Evolutionary conservation across 2,113 vertebrate species (phyloP).

Genomic region (Ginglymostoma cirratum): DNA sequence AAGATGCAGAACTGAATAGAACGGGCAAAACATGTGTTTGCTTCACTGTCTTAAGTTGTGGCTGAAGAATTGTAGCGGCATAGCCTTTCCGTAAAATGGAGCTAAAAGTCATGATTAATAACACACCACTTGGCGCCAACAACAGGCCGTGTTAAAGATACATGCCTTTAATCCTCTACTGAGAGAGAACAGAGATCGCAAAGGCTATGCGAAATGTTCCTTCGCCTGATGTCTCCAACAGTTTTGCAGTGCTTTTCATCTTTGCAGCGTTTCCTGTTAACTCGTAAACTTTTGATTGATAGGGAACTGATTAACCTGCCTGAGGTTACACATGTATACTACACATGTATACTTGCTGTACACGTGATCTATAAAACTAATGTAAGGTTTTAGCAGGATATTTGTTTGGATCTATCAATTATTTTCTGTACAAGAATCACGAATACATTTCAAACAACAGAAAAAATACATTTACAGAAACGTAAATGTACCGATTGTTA

Average conservation of each 20-base stretch:
- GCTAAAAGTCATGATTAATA: constrained; percentile 56
- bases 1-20: background rate
- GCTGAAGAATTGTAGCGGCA: background rate
- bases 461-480: background rate
- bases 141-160: constrained; percentile 44
- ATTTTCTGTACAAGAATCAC: background rate
- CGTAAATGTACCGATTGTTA: background rate
- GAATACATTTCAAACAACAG: background rate
- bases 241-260: constrained; percentile 32
- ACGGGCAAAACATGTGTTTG: background rate
- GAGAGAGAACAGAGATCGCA: constrained; percentile 49
- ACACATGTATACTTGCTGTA: constrained; percentile 57
- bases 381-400: constrained; percentile 27
- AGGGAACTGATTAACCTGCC: constrained; percentile 59
- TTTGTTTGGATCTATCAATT: background rate
- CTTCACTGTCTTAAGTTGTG: background rate
- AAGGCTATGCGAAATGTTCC: constrained; percentile 39
- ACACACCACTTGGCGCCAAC: constrained; percentile 57
- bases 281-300: constrained; percentile 63
- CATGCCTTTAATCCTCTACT: constrained; percentile 53
- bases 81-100: constrained; percentile 44
- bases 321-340: constrained; percentile 55
- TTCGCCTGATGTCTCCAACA: constrained; percentile 27
- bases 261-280: constrained; percentile 58
- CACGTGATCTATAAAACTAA: constrained; percentile 54